A percentile compares a stretch with the other conserved stretches of the same genome.
phyloP scores from a whole-genome alignment of 2,113 vertebrate genomes.

The Oxyura jamaicensis region DNA sequence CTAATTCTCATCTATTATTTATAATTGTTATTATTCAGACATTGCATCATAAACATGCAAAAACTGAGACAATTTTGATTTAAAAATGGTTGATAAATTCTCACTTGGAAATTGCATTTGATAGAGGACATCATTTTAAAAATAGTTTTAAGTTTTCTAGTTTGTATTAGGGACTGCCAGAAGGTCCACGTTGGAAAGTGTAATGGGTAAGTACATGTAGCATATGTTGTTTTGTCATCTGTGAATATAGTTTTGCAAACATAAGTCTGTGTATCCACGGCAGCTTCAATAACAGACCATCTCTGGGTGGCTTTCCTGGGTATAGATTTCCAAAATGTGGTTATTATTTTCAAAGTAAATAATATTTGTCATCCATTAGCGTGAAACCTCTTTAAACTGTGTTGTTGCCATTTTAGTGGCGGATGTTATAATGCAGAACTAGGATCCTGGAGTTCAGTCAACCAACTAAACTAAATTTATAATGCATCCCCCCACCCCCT shows the following conservation, averaged over 20 bases:
- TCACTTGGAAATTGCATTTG: not conserved
- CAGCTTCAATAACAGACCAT: not conserved
- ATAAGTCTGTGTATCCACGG: not conserved
- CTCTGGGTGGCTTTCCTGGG: not conserved
- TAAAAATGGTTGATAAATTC: not conserved
- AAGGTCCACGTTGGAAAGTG: not conserved
- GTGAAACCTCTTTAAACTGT: not conserved
- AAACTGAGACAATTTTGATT: not conserved
- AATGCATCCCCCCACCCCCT: accelerated
- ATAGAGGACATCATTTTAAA: not conserved
- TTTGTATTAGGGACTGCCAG: not conserved
- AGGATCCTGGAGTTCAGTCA: not conserved
- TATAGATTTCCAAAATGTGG: not conserved
- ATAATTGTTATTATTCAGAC: not conserved
- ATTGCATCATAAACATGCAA: not conserved
- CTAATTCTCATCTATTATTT: not conserved
- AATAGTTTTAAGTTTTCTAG: not conserved
- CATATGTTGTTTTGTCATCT: not conserved
- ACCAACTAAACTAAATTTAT: not conserved
- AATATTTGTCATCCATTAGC: not conserved
- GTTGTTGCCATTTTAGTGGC: not conserved
- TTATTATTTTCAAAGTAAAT: not conserved
- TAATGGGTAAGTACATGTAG: not conserved
- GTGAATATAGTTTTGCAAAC: not conserved
- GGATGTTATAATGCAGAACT: not conserved